These are phyloP conservation scores for Podarcis muralis DNA, from an alignment of 2,113 vertebrate genomes.

Conservation along the genomic window DNA sequence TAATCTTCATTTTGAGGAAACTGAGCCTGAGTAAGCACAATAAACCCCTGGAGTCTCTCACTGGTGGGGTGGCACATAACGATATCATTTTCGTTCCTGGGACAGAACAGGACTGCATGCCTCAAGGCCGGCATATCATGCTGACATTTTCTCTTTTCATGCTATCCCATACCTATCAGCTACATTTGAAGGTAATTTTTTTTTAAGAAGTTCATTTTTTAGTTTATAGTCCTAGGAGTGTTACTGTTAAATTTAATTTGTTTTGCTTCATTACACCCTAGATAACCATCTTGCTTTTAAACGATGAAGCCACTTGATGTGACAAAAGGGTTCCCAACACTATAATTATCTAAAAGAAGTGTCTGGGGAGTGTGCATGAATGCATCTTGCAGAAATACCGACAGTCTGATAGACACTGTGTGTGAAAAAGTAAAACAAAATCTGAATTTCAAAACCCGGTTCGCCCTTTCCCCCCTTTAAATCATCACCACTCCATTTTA, in stretches of 20 bases:
- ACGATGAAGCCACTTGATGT: background rate
- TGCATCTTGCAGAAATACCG: background rate
- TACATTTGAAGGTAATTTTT: background rate
- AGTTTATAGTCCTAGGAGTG: background rate
- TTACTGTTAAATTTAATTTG: background rate
- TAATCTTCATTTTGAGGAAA: too few species aligned
- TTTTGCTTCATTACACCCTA: background rate
- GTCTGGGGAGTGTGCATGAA: background rate
- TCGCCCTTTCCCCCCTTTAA: background rate
- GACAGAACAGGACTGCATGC: background rate
- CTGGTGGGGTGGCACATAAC: too few species aligned
- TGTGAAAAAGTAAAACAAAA: background rate
- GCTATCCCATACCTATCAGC: background rate
- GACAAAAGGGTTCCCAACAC: background rate
- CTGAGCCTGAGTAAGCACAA: too few species aligned
- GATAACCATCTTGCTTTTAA: background rate
- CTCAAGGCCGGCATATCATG: background rate
- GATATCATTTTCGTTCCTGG: too few species aligned
- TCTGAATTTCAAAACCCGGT: background rate
- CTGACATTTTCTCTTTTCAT: background rate
- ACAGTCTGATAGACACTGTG: background rate
- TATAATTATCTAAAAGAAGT: background rate
- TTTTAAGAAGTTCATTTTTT: background rate
- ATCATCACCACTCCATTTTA: background rate
- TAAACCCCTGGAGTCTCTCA: too few species aligned